A percentile compares a stretch with the other conserved stretches of the same genome.
phyloP scores from a whole-genome alignment of 1,140 invertebrate species.

The Formica exsecta region DNA sequence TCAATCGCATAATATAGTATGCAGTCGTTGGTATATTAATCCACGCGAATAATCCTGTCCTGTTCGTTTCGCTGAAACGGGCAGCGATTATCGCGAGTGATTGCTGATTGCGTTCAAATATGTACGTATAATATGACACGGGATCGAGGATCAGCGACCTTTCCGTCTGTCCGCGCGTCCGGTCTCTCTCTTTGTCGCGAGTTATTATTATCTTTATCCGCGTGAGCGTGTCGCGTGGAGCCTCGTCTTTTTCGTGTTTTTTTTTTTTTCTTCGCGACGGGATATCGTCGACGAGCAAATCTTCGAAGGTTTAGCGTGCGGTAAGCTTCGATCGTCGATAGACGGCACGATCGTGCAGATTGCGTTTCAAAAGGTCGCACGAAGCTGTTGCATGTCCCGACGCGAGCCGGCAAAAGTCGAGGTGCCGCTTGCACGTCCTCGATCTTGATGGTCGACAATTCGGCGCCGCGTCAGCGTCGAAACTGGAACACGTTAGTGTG shows the following conservation, averaged over 20 bases:
- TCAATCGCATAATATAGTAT: background rate
- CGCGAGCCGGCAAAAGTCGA: slow-evolving; percentile 6
- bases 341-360: slow-evolving; percentile 1
- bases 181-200: background rate
- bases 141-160: background rate
- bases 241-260: background rate
- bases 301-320: background rate
- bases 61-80: background rate
- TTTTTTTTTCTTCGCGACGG: background rate
- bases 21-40: background rate
- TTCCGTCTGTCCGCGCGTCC: background rate
- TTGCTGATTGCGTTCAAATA: slow-evolving; percentile 19
- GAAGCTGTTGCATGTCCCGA: slow-evolving; percentile 30
- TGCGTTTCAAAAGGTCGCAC: slow-evolving; percentile 32
- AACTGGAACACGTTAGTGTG: slow-evolving; percentile 31
- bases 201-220: background rate
- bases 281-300: background rate
- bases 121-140: background rate
- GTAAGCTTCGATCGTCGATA: slow-evolving; percentile 16
- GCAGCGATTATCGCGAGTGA: background rate
- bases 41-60: background rate
- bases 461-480: slow-evolving; percentile 7
- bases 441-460: background rate
- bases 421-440: background rate
- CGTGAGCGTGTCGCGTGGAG: background rate